Evolutionary conservation across 2,888 invertebrate species (phyloP).

Genomic region (Maniola hyperantus): DNA sequence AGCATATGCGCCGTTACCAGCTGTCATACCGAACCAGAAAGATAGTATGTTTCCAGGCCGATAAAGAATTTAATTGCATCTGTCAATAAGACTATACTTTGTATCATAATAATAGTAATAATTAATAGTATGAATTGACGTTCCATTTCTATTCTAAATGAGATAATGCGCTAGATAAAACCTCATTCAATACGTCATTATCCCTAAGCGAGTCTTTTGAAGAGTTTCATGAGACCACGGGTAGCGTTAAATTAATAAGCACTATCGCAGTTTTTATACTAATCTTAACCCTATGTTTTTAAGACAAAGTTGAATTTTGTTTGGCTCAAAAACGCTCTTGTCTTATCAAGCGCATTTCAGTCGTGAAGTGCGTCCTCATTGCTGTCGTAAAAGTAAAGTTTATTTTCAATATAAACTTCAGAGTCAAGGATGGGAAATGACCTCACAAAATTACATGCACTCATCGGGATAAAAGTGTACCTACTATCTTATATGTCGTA

Average conservation of each 20-base stretch:
- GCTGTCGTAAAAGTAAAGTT: conserved; percentile 35
- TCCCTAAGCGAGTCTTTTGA: conserved; percentile 34
- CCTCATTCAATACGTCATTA: conserved; percentile 35
- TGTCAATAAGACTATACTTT: neutral
- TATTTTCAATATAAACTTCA: conserved; percentile 36
- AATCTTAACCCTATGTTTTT: conserved; percentile 6
- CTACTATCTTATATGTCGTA: neutral
- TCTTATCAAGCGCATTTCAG: conserved; percentile 34
- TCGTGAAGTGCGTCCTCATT: conserved; percentile 35
- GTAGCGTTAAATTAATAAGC: conserved; percentile 36
- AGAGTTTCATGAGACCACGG: conserved; percentile 35
- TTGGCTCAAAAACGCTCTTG: conserved; percentile 7
- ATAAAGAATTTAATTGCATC: neutral
- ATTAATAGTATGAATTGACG: neutral
- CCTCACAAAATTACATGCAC: neutral
- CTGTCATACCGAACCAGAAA: too few relatives aligned
- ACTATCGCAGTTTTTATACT: conserved; percentile 12
- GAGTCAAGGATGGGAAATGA: conserved; percentile 8
- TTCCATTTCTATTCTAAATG: conserved; percentile 4
- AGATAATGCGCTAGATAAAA: conserved; percentile 33
- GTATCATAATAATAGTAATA: too few relatives aligned
- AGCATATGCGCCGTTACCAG: too few relatives aligned
- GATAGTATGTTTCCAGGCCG: neutral
- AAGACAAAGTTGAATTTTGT: conserved; percentile 17
- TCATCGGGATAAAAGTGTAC: neutral